Percentiles rank a stretch among this genome's conserved stretches.
Evolutionary conservation across 2,797 vertebrate genomes (phyloP).

Genomic region (Jordanella pulchra): DNA sequence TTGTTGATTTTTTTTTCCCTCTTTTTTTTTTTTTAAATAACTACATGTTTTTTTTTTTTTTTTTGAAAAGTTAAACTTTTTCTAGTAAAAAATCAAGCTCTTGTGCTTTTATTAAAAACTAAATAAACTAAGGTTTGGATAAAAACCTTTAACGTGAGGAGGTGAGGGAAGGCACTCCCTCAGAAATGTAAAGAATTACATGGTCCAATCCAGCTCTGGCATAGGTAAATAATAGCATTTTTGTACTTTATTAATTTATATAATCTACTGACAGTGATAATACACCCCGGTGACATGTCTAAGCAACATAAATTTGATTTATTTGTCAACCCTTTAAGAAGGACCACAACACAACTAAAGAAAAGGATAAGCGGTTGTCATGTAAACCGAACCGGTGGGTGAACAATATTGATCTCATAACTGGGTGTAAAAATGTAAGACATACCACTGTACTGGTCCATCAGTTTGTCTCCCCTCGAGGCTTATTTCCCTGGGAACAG

Average conservation of each 20-base stretch:
- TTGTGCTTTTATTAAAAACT: slow-evolving; percentile 91
- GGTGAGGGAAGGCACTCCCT: slow-evolving; percentile 54
- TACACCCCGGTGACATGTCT: slow-evolving; percentile 81
- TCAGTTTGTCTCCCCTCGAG: not conserved
- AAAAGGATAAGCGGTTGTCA: slow-evolving; percentile 76
- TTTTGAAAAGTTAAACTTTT: slow-evolving; percentile 86
- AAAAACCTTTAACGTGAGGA: slow-evolving; percentile 87
- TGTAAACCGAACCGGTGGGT: slow-evolving; percentile 70
- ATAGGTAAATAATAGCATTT: slow-evolving; percentile 57
- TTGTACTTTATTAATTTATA: slow-evolving; percentile 47
- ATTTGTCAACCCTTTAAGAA: slow-evolving; percentile 83
- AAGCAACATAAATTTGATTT: slow-evolving; percentile 84
- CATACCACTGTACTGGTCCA: slow-evolving; percentile 53
- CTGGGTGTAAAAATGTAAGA: slow-evolving; percentile 78
- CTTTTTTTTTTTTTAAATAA: slow-evolving; percentile 55
- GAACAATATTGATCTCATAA: slow-evolving; percentile 78
- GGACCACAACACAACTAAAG: slow-evolving; percentile 86
- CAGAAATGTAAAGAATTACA: slow-evolving; percentile 82
- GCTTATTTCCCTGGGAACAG: not conserved
- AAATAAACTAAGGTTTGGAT: slow-evolving; percentile 85
- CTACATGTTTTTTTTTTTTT: slow-evolving; percentile 55
- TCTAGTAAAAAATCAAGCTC: slow-evolving; percentile 89
- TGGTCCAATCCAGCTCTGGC: slow-evolving; percentile 78
- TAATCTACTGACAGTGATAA: slow-evolving; percentile 68
- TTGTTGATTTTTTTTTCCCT: slow-evolving; percentile 71